Percentiles rank a stretch among this genome's conserved stretches.
phyloP scores from a whole-genome alignment of 2,888 invertebrate species.

The Apamea crenata region DNA sequence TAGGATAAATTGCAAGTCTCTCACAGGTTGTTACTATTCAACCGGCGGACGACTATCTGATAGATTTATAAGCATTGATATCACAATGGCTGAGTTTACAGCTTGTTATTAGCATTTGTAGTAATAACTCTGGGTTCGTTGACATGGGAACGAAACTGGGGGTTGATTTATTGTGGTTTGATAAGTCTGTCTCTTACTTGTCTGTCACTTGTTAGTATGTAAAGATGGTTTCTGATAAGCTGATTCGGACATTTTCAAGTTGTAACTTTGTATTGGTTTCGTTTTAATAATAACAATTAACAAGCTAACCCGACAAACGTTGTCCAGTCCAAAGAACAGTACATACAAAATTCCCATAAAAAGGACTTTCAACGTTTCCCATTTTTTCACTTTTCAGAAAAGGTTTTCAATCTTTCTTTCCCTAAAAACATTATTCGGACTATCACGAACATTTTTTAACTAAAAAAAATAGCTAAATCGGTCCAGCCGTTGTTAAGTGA shows the following conservation, averaged over 20 bases:
- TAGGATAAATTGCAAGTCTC: constrained; percentile 50
- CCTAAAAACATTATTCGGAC: too few relatives aligned
- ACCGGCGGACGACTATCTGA: constrained; percentile 33
- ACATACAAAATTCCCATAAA: too few relatives aligned
- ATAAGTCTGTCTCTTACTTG: not conserved
- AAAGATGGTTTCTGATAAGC: not conserved
- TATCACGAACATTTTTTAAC: too few relatives aligned
- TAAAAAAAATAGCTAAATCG: too few relatives aligned
- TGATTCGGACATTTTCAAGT: not conserved
- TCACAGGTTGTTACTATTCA: constrained; percentile 56
- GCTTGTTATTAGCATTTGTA: constrained; percentile 40
- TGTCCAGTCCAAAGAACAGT: too few relatives aligned
- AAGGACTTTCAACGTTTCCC: too few relatives aligned
- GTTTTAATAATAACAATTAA: not conserved
- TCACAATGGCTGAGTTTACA: constrained; percentile 49
- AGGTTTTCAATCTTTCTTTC: too few relatives aligned
- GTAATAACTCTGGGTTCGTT: constrained; percentile 39
- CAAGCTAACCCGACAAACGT: not conserved
- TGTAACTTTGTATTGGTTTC: not conserved
- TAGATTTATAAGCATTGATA: constrained; percentile 61
- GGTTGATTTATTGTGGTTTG: constrained; percentile 12
- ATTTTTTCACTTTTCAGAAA: too few relatives aligned
- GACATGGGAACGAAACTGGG: constrained; percentile 24
- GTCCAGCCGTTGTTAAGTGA: too few relatives aligned
- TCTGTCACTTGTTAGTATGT: not conserved